Percentiles rank a stretch among this genome's conserved stretches.
Conservation (phyloP, 1,140 invertebrate species). For the Papilio xuthus region DNA sequence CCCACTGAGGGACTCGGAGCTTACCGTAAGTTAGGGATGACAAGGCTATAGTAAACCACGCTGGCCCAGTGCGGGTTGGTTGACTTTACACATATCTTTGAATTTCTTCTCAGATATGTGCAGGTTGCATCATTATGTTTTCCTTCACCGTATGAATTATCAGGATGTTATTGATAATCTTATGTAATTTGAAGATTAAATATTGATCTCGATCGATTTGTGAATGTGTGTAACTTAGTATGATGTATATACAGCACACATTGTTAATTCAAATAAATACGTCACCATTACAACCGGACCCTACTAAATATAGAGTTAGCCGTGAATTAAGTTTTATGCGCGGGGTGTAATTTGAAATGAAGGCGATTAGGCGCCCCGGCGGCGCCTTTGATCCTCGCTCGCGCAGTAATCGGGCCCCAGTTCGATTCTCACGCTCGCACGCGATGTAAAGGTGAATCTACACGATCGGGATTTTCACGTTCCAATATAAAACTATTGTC, state of each 20-base stretch:
- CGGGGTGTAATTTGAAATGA: conserved; percentile 65
- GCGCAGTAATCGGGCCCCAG: conserved; percentile 56
- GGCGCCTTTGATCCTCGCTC: conserved; percentile 64
- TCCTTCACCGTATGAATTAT: too few relatives aligned
- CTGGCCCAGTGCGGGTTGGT: too few relatives aligned
- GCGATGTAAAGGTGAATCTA: conserved; percentile 42
- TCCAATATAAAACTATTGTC: background rate
- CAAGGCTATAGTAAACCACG: too few relatives aligned
- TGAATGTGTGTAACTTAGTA: background rate
- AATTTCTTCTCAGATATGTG: too few relatives aligned
- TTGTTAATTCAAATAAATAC: conserved; percentile 10
- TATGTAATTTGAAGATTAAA: too few relatives aligned
- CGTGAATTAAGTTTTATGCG: conserved; percentile 54
- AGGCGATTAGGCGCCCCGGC: conserved; percentile 66
- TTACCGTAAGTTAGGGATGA: too few relatives aligned
- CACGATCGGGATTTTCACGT: conserved; percentile 31
- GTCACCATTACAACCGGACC: conserved; percentile 39
- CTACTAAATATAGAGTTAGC: conserved; percentile 33
- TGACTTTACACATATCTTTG: too few relatives aligned
- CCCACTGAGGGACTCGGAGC: too few relatives aligned
- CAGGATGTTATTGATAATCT: too few relatives aligned
- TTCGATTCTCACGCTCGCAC: conserved; percentile 62
- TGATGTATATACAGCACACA: background rate
- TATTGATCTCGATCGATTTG: background rate
- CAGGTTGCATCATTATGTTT: too few relatives aligned